Base-by-base conservation (phyloP, 2,888 invertebrate species). In the Polydrusus pterygomalis region DNA sequence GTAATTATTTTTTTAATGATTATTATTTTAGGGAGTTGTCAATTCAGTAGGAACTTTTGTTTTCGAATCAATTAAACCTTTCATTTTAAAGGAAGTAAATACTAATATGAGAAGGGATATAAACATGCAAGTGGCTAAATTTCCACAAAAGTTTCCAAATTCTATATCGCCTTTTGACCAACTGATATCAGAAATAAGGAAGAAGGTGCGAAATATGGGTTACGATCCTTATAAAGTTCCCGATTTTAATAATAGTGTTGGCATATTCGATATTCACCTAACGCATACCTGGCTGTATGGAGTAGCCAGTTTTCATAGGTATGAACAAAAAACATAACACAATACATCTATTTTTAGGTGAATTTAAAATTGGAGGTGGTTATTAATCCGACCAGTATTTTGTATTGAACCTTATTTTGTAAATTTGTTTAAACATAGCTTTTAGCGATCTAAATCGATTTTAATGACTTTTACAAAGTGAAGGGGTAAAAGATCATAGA, bases 1-100 rank as follows among this genome's bases (percentile, higher is more conserved):
- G n/a, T n/a, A n/a, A n/a, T n/a, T n/a, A n/a, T n/a, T n/a, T n/a
- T n/a, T n/a, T n/a, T n/a, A n/a, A n/a, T n/a, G n/a, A n/a, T n/a
- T n/a, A n/a, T n/a, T n/a, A n/a, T 70, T 71, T 54, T 18, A 77
- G 81, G 91, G 94, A 0, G 89, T 96, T 60, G 91, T 97, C 56
- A 97, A 96, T 86, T 93, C 95, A 0, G 91, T 96, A 0, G 96
- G 96, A 0, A 91, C 91, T 13, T 91, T 95, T 78, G 90, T 97
- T 10, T 96, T 97, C 82, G 95, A 96, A 85, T 93, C 94, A 10
- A 94, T 97, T 82, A 96, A 97, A 84, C 96, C 96, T 0, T 93
- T 93, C 80, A 92, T 97, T 79, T 88, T 96, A 25, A 91, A 91
- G 79, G 93, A 95, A 87, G 94, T 94, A 0, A 95, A 96, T 83